Evolutionary conservation across 2,888 invertebrate species (phyloP), one percentile per base, ranked within the genome.

Genomic region (Clitarchus hookeri): DNA sequence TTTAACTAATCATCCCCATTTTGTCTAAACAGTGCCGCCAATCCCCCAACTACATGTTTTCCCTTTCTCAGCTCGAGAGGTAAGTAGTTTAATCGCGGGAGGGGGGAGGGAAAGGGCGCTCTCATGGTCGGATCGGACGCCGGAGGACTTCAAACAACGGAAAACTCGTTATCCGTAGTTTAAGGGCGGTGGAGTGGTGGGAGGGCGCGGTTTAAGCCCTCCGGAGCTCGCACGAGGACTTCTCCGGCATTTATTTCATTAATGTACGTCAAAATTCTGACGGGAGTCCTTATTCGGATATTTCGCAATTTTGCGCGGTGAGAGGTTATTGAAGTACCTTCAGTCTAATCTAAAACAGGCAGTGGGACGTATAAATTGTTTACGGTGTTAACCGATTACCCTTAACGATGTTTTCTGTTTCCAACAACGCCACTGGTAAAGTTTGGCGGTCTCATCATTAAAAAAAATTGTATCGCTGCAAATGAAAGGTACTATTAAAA

Each of bases 1-100:
- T 65, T 65, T 65, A 65, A 65, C 65, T 65, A 65, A 65, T 65
- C 65, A 65, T 65, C 65, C 65, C 65, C 65, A 65, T 65, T 65
- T 65, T 11, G 65, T 65, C 12, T 65, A 65, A 65, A 6, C 65
- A 65, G 23, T 65, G 65, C 65, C 8, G 65, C 65, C 23, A 23
- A 19, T 23, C 65, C 65, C 8, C n/a, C n/a, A 19, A 1, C 13
- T 65, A 65, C 65, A 65, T 65, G 65, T 65, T 65, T 65, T 23
- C 65, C 65, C 65, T 65, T 65, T 65, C 65, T 65, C 65, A 65
- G 65, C 65, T 65, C 65, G 11, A 23, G 65, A 65, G 65, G 65
- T 65, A 65, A 65, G 65, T 65, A 65, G 65, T 65, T 65, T 65
- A 65, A 6, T 65, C 65, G 65, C 0, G 65, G 65, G 3, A 48